phyloP scores from a whole-genome alignment of 2,113 vertebrate species.

The Guaruba guarouba region DNA sequence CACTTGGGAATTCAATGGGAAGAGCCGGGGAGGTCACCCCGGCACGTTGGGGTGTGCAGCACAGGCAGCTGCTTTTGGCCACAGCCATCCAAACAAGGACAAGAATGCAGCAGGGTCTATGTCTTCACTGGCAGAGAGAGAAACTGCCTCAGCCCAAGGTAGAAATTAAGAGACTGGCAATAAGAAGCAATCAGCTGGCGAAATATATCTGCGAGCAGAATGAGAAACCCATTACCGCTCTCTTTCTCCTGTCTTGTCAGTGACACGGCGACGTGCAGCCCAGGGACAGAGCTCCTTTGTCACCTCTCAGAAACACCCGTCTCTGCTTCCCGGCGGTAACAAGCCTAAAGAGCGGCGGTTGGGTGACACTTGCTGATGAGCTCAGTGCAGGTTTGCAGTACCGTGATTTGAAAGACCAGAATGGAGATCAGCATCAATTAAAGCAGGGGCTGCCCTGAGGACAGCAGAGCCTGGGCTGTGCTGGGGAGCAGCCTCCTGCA shows the following conservation, averaged over 20 bases:
- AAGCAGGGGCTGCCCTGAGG: background rate
- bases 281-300: constrained; percentile 34
- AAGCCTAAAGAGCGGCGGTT: background rate
- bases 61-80: background rate
- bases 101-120: background rate
- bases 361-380: background rate
- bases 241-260: constrained; percentile 5
- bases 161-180: background rate
- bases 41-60: background rate
- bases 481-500: background rate
- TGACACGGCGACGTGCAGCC: background rate
- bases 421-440: background rate
- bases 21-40: background rate
- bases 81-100: background rate
- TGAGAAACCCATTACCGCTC: constrained; percentile 1
- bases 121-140: background rate
- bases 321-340: background rate
- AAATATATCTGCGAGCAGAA: background rate
- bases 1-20: background rate
- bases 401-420: background rate
- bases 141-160: background rate
- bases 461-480: background rate
- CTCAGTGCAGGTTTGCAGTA: background rate
- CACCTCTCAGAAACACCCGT: background rate
- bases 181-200: background rate